Conservation (phyloP, 2,888 invertebrate species). For the Prostheceraeus crozeri region DNA sequence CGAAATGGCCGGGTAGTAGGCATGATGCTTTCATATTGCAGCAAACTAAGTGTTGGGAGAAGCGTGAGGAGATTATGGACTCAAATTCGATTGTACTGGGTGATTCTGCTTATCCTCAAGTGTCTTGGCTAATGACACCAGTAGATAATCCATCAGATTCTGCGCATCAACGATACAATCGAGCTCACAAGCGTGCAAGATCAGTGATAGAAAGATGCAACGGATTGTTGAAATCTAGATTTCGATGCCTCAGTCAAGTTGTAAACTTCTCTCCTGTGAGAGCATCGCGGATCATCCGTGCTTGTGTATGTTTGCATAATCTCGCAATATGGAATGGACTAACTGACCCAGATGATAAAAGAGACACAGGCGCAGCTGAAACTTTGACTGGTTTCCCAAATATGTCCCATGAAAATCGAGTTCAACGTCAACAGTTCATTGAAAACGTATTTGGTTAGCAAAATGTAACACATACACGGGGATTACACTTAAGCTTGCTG, state of each 20-base stretch:
- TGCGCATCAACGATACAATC: constrained; percentile 2
- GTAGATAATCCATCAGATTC: constrained; percentile 4
- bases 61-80: background rate
- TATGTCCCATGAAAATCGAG: no score
- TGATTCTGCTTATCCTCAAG: constrained; percentile 18
- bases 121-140: constrained; percentile 8
- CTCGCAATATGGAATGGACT: no score
- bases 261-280: constrained; percentile 11
- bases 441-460: no score
- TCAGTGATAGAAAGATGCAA: background rate
- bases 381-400: no score
- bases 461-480: no score
- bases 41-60: background rate
- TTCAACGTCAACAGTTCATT: no score
- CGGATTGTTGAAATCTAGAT: constrained; percentile 1
- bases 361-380: no score
- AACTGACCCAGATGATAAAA: no score
- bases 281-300: no score
- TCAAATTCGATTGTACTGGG: background rate
- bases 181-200: constrained; percentile 6
- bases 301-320: no score
- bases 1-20: background rate
- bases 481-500: no score
- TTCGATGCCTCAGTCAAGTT: constrained; percentile 3
- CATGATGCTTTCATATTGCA: constrained; percentile 14